Base-by-base conservation (phyloP, 2,797 vertebrate genomes). In the Coendou prehensilis region DNA sequence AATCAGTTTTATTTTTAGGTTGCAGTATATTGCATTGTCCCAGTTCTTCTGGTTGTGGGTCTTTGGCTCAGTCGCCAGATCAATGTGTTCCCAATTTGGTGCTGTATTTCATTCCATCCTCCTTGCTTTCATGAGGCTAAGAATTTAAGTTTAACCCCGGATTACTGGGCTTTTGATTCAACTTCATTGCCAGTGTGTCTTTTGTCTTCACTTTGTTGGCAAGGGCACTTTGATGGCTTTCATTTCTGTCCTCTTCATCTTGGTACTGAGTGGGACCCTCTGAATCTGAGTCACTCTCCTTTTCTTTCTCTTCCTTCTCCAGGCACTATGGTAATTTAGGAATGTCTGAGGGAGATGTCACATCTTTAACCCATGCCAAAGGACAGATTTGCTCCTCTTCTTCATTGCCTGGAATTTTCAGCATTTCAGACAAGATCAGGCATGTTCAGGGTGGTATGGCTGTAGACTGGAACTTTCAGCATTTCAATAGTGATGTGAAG, bases 11-110 rank as follows among this genome's bases (percentile, higher is more conserved):
- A 91, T 99, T 99, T 98, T 99, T 99, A 28, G 99, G 99, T 45
- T 99, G 99, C 82, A 99, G 99, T 97, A 99, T 99, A 98, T 99
- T 99, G 98, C 99, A 99, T 98, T 99, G 99, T 98, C 99, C 99
- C 79, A 99, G 98, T 93, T 99, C 99, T 97, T 99, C 99, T 2
- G 99, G 99, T 59, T 59, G 99, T 99, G 0, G 99, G 99, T 98
- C 99, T 99, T 98, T 99, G 99, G 96, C 99, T 99, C 93, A 99
- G 98, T 95, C 99, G 99, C 98, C 99, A 99, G 92, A 99, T 99
- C 92, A 99, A 98, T 0, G 99, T 99, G 0, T 99, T 99, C 94
- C 99, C 99, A 50, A 99, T 99, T 98, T 99, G 99, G 0, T 99
- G 99, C 91, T 99, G 99, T 85, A 99, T 99, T 98, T 99, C 99